phyloP scores from a whole-genome alignment of 2,113 vertebrate genomes.

The Saguinus midas region DNA sequence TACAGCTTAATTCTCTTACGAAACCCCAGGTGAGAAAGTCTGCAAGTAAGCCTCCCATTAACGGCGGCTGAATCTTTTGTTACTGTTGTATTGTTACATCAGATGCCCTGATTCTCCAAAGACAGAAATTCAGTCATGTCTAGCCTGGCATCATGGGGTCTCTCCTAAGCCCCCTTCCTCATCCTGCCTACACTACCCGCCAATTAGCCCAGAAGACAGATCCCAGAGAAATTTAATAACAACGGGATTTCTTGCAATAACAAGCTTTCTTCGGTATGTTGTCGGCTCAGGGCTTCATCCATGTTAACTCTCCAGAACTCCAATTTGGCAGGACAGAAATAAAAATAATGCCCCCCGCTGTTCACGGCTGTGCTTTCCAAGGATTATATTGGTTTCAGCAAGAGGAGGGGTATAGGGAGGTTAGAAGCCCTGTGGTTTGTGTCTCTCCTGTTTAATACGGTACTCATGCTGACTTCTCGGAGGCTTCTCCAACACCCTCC shows the following conservation, averaged over 20 bases:
- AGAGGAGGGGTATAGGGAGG: accelerated
- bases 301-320: too few relatives aligned
- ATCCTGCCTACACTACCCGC: not conserved
- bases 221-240: not conserved
- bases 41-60: not conserved
- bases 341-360: not conserved
- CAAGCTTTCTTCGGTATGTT: not conserved
- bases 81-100: accelerated
- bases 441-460: not conserved
- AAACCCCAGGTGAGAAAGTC: not conserved
- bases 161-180: not conserved
- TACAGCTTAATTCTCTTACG: not conserved
- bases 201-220: not conserved
- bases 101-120: not conserved
- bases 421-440: accelerated
- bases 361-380: not conserved
- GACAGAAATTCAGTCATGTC: not conserved
- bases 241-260: not conserved
- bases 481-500: not conserved
- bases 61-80: not conserved
- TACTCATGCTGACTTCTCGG: accelerated
- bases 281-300: not conserved
- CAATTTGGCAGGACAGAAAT: not conserved
- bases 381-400: not conserved
- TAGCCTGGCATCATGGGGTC: not conserved